These are phyloP conservation scores for Drosophila yakuba DNA, from an alignment of 1,140 invertebrate species.

Conservation along the genomic window DNA sequence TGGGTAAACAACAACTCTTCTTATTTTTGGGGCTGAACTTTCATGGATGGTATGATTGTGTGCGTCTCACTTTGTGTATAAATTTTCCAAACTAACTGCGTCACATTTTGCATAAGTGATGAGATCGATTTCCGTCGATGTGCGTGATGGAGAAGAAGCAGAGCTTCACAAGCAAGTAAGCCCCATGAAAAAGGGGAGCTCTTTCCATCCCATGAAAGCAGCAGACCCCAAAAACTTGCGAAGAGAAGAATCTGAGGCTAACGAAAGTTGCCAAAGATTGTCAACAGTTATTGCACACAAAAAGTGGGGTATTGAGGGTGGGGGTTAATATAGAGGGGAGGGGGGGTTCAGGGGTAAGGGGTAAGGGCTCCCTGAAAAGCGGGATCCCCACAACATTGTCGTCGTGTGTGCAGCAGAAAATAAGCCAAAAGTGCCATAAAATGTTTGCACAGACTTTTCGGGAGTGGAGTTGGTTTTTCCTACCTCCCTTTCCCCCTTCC, in stretches of 20 bases:
- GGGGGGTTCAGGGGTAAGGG: not conserved
- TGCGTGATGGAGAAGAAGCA: constrained; percentile 57
- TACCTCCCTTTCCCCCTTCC: not conserved
- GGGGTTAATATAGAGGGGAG: not conserved
- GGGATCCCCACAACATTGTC: constrained; percentile 19
- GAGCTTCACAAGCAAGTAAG: not conserved
- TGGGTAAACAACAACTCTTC: constrained; percentile 31
- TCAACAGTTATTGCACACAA: constrained; percentile 69
- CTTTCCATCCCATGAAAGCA: no score
- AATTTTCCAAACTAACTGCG: constrained; percentile 78
- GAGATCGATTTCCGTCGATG: constrained; percentile 78
- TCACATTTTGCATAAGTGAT: constrained; percentile 83
- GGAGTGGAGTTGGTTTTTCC: constrained; percentile 28
- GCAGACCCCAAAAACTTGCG: not conserved
- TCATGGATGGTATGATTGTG: not conserved
- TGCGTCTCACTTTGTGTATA: constrained; percentile 37
- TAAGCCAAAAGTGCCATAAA: constrained; percentile 79
- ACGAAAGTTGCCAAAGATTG: constrained; percentile 77
- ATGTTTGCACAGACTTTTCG: constrained; percentile 75
- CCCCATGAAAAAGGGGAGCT: not conserved
- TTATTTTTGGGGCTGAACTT: no score
- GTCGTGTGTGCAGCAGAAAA: constrained; percentile 62
- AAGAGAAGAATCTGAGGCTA: constrained; percentile 47
- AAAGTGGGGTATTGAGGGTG: not conserved
- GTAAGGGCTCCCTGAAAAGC: not conserved